Percentiles rank a stretch among this genome's conserved stretches.
These are phyloP conservation scores for Acholoe squamosa DNA, from an alignment of 2,888 invertebrate genomes.

Conservation along the genomic window DNA sequence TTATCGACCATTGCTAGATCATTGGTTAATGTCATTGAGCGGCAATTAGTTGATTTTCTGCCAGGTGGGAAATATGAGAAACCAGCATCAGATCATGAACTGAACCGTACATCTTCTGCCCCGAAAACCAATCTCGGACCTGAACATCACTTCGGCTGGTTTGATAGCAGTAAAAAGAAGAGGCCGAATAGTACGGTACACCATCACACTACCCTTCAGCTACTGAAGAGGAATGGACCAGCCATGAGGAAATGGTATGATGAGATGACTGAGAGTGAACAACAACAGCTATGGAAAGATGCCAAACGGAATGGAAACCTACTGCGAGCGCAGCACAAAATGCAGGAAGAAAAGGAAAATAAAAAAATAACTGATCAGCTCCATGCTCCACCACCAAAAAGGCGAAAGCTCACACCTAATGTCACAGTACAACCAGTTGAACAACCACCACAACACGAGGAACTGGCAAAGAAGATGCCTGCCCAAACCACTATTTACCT, in stretches of 20 bases:
- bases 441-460: neutral
- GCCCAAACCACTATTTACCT: neutral
- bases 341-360: neutral
- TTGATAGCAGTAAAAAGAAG: slow-evolving; percentile 69
- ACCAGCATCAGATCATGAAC: slow-evolving; percentile 24
- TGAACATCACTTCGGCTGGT: slow-evolving; percentile 72
- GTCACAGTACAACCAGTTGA: neutral
- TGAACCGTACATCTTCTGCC: slow-evolving; percentile 65
- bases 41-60: slow-evolving; percentile 69
- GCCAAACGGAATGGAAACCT: neutral
- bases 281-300: neutral
- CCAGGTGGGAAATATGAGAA: slow-evolving; percentile 65
- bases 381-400: neutral
- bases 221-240: slow-evolving; percentile 69
- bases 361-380: neutral
- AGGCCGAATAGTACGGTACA: slow-evolving; percentile 69
- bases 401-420: neutral
- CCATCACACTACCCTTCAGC: slow-evolving; percentile 69
- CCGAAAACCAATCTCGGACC: slow-evolving; percentile 69
- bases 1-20: neutral
- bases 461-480: slow-evolving; percentile 10
- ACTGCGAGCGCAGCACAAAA: neutral
- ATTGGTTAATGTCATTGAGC: slow-evolving; percentile 64
- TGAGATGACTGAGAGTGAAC: slow-evolving; percentile 62
- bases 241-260: slow-evolving; percentile 67